Evolutionary conservation across 2,113 vertebrate genomes (phyloP).

Genomic region (Turnix velox): DNA sequence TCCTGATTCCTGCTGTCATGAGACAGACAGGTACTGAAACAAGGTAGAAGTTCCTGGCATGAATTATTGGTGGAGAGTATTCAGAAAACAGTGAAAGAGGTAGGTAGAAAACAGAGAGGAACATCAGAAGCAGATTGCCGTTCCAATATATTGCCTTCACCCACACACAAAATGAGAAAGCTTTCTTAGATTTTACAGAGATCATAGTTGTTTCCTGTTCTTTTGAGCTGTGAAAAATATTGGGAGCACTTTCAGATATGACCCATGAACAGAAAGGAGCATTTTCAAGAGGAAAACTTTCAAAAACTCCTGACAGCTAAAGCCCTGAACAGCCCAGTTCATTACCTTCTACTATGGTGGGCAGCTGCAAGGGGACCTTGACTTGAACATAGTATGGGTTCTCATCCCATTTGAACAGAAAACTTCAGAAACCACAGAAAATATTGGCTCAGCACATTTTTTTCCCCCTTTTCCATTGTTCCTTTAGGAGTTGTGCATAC

Average conservation of each 20-base stretch:
- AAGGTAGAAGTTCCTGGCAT: background rate
- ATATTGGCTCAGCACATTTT: background rate
- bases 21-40: background rate
- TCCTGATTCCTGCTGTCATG: background rate
- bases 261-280: background rate
- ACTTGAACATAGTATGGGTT: background rate
- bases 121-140: background rate
- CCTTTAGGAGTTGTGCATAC: background rate
- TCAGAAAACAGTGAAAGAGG: background rate
- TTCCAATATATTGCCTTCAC: background rate
- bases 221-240: background rate
- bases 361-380: background rate
- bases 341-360: background rate
- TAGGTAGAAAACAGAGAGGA: background rate
- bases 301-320: background rate
- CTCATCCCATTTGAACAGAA: background rate
- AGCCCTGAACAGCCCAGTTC: background rate
- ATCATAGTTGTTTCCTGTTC: background rate
- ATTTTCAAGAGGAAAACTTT: background rate
- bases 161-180: background rate
- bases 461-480: background rate
- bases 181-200: background rate
- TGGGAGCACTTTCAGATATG: rapidly evolving
- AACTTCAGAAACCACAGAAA: background rate
- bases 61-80: background rate